Evolutionary conservation across 2,888 invertebrate genomes (phyloP), one percentile per base, ranked within the genome.

Genomic region (Drosophila meridionalis): DNA sequence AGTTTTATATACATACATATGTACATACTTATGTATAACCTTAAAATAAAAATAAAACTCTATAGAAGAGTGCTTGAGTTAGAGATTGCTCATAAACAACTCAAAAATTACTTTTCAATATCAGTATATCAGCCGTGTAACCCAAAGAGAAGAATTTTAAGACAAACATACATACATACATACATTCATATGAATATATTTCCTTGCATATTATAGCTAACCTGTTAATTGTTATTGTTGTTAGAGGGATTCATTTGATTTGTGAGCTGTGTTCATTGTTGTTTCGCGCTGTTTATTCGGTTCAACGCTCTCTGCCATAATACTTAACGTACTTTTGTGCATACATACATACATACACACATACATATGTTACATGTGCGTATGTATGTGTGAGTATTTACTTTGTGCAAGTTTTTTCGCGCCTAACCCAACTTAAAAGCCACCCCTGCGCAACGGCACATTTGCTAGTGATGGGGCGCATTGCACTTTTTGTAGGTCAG

Each of bases 401-500:
- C 40, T 34, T 47, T 38, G 50, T 58, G 38, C 32, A 34, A 40
- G 52, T 53, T 20, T 60, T 69, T 59, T 69, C 69, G 75, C 67
- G 81, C 64, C 60, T 65, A 78, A 26, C 62, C 36, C 52, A 70
- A 53, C 68, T 57, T n/a, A 67, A 76, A 82, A 85, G n/a, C 83
- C 64, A 83, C 87, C 89, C 89, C 52, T 80, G 64, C 64, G 52
- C 36, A 38, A 47, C 43, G 42, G 53, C 76, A 78, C 65, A 66
- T 70, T 71, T 59, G 59, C 55, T 57, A 57, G 56, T 61, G 69
- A 48, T 56, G 66, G 53, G 68, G 82, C 81, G 86, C 86, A 86
- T 78, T 86, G 86, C 87, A 89, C 86, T 86, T 72, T 86, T 89
- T 89, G 73, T 86, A 89, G 86, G 86, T 84, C 84, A 84, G 85